These are phyloP conservation scores for Stomatorhinus ivindoensis DNA, from an alignment of 2,113 vertebrate species.

Conservation along the genomic window DNA sequence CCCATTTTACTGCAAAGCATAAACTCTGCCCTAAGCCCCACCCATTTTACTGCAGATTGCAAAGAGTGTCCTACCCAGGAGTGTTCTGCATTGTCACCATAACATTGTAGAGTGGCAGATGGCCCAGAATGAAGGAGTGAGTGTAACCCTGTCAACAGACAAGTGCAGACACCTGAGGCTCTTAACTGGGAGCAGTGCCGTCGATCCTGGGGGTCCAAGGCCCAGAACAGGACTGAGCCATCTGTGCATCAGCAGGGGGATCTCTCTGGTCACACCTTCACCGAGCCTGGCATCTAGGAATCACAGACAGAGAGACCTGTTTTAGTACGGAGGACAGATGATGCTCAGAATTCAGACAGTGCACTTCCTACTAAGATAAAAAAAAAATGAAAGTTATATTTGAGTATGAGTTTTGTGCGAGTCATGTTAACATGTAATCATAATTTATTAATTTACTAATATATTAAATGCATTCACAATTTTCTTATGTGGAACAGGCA, in stretches of 20 bases:
- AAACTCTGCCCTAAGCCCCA: neutral
- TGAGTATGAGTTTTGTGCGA: neutral
- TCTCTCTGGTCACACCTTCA: neutral
- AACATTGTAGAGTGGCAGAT: neutral
- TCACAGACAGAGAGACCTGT: neutral
- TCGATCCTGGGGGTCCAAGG: neutral
- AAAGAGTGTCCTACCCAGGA: neutral
- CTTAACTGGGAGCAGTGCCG: neutral
- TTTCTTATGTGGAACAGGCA: neutral
- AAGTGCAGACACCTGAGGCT: neutral
- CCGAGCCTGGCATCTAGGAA: neutral
- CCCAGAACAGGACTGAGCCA: neutral
- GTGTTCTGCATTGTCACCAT: neutral
- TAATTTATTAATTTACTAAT: neutral
- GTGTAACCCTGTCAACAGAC: neutral
- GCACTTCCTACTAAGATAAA: neutral
- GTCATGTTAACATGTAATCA: neutral
- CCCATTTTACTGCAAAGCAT: neutral
- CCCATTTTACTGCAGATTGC: neutral
- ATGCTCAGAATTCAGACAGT: neutral
- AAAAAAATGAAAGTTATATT: neutral
- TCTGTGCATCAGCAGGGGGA: neutral
- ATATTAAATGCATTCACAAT: neutral
- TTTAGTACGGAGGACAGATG: neutral
- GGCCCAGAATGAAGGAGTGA: neutral